Evolutionary conservation across 2,888 invertebrate species (phyloP).

Genomic region (Chymomyza procnemis): DNA sequence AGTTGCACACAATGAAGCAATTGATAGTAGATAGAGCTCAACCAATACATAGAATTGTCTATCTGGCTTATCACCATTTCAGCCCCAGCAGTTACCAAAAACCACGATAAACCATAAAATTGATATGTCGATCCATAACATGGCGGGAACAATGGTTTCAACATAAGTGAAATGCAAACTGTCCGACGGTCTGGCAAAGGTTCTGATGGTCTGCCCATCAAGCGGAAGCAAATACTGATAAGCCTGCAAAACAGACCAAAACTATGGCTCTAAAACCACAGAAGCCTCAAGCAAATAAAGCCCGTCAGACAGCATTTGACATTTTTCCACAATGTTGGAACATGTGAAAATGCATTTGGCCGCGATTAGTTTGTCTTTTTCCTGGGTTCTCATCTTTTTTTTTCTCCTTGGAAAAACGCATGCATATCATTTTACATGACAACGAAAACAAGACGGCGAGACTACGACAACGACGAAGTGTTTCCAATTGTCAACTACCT

Average conservation of each 20-base stretch:
- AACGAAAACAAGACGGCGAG: not conserved
- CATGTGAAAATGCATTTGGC: constrained; percentile 19
- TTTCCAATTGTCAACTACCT: constrained; percentile 3
- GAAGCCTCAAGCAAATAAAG: constrained; percentile 10
- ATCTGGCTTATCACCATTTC: constrained; percentile 10
- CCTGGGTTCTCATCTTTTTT: not conserved
- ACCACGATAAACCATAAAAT: constrained; percentile 9
- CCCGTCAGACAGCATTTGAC: not conserved
- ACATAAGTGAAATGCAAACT: not conserved
- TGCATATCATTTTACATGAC: not conserved
- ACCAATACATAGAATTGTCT: constrained; percentile 24
- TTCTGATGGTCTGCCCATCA: not conserved
- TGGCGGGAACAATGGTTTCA: not conserved
- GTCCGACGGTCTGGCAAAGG: constrained; percentile 1
- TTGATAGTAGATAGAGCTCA: not conserved
- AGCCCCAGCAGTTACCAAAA: constrained; percentile 30
- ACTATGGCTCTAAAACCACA: not conserved
- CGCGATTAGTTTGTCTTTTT: constrained; percentile 9
- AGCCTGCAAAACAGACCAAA: not conserved
- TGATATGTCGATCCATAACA: not conserved
- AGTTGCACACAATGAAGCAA: not conserved
- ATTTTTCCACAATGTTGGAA: constrained; percentile 3
- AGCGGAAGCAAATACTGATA: constrained; percentile 25
- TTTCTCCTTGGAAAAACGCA: not conserved
- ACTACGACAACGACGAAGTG: not conserved